These are phyloP conservation scores for Diploscapter pachys DNA, from an alignment of 1,140 invertebrate genomes.

Conservation along the genomic window DNA sequence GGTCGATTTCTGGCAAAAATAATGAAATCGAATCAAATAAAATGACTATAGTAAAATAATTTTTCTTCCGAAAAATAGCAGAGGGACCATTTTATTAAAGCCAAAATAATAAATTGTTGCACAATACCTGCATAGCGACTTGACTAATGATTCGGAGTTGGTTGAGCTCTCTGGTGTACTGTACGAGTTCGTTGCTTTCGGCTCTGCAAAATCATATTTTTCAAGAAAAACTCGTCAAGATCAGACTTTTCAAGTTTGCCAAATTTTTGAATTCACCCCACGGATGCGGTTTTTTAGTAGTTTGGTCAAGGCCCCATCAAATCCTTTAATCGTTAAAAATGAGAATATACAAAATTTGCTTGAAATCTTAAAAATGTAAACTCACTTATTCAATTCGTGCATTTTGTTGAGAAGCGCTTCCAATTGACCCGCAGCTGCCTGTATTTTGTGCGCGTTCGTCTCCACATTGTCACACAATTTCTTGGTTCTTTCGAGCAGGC, in stretches of 20 bases:
- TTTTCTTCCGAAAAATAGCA: constrained; percentile 15
- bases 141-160: constrained; percentile 45
- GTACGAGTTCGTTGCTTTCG: constrained; percentile 41
- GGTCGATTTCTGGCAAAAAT: constrained; percentile 8
- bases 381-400: constrained; percentile 35
- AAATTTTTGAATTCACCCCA: not conserved
- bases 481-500: constrained; percentile 41
- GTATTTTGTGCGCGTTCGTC: constrained; percentile 38
- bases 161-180: constrained; percentile 45
- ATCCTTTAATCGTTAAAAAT: not conserved
- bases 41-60: constrained; percentile 31
- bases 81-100: not conserved
- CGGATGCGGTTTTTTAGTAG: not conserved
- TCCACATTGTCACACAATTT: constrained; percentile 41
- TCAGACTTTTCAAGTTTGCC: not conserved
- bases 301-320: not conserved
- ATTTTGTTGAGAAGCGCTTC: constrained; percentile 42
- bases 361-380: not conserved
- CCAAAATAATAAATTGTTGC: constrained; percentile 3
- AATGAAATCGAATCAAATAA: constrained; percentile 19
- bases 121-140: constrained; percentile 24
- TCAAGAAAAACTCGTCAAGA: not conserved
- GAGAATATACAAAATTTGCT: not conserved
- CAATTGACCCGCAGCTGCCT: constrained; percentile 17
- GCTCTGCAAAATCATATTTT: constrained; percentile 28